Evolutionary conservation across 2,888 invertebrate species (phyloP).

Genomic region (Tetranychus piercei): DNA sequence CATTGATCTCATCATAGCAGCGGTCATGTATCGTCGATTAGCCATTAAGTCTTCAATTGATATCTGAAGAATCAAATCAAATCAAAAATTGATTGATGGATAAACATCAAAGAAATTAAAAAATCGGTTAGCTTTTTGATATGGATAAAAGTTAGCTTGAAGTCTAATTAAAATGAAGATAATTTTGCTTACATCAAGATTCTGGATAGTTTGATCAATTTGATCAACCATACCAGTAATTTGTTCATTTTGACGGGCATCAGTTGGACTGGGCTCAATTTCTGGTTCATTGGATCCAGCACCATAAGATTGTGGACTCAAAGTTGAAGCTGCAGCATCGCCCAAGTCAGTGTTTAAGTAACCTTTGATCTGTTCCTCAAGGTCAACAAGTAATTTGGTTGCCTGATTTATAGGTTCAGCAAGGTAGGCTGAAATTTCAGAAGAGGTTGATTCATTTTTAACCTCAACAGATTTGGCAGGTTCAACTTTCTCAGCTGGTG

Average conservation of each 20-base stretch:
- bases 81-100: not conserved
- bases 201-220: not conserved
- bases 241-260: not conserved
- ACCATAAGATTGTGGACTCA: slow-evolving; percentile 1
- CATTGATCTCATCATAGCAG: slow-evolving; percentile 21
- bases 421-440: not conserved
- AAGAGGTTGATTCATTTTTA: too few relatives aligned
- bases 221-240: not conserved
- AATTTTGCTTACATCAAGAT: not conserved
- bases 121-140: too few relatives aligned
- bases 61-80: not conserved
- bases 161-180: not conserved
- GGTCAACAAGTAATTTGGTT: slow-evolving; percentile 19
- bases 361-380: slow-evolving; percentile 18
- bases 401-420: slow-evolving; percentile 18
- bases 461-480: too few relatives aligned
- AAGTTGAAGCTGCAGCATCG: not conserved
- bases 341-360: not conserved
- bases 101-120: not conserved
- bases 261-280: not conserved
- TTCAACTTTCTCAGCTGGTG: too few relatives aligned
- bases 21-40: slow-evolving; percentile 16
- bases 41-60: slow-evolving; percentile 17
- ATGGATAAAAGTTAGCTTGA: too few relatives aligned
- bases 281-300: not conserved